Evolutionary conservation across 1,140 invertebrate species (phyloP), one percentile per base, ranked within the genome.

Genomic region (Aphaenogaster rudis): DNA sequence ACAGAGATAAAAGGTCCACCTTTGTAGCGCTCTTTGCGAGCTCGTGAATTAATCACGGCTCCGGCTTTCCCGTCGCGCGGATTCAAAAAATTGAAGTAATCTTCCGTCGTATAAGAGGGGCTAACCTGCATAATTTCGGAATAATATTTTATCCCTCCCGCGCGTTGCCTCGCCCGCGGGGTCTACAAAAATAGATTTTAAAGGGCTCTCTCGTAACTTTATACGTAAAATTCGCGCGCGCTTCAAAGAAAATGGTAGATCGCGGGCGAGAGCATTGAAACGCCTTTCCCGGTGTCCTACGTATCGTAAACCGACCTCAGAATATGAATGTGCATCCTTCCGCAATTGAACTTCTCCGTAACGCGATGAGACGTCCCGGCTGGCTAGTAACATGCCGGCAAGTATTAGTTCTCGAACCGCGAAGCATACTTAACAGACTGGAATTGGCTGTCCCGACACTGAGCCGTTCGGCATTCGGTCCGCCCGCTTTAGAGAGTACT

Each of bases 371-470:
- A 79, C 82, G 69, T 15, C 57, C 61, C 69, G 52, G 76, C 72
- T 59, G 80, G 78, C 88, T 80, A 80, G 69, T 67, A 89, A 80
- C 84, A 74, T 90, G 69, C 67, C 80, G 61, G 88, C 76, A 61
- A 78, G 88, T 89, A 90, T 90, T 89, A 90, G 88, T 90, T 87
- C 88, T 77, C 59, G 72, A 66, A 90, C 88, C 88, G 85, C 88
- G 85, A 76, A 89, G 88, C 86, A 90, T 90, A 89, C 88, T 90
- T 90, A 79, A 90, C 77, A 42, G 88, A 82, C 71, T 89, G 86
- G 85, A 89, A 90, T 90, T 89, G 88, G 88, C 80, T 87, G 88
- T 87, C 86, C 76, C 85, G 88, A 90, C 77, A 82, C 88, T 71
- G 85, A 89, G 77, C 88, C 64, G 88, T 89, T 89, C 88, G 88